Percentiles rank a stretch among this genome's conserved stretches.
phyloP scores from a whole-genome alignment of 2,797 vertebrate genomes.

The Clamator glandarius region DNA sequence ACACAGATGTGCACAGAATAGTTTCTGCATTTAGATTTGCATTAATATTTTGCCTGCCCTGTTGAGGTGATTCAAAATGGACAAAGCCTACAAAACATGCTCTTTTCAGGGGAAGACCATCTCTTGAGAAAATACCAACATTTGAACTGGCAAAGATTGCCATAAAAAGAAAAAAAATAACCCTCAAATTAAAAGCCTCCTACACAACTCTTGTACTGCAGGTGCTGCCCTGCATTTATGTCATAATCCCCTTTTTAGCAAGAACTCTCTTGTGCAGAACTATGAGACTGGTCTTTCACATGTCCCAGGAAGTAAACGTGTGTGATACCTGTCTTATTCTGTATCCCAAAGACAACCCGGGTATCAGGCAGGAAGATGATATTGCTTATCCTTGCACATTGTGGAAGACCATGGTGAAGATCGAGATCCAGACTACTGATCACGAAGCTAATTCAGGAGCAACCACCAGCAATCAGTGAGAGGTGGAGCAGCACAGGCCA shows the following conservation, averaged over 20 bases:
- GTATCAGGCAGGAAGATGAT: background rate
- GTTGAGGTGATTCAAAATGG: background rate
- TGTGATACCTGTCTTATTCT: fast-evolving
- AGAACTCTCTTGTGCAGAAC: background rate
- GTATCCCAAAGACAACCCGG: background rate
- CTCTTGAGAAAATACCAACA: background rate
- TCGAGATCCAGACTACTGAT: background rate
- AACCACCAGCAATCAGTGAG: background rate
- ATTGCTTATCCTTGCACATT: background rate
- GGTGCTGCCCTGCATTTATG: background rate
- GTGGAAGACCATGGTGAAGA: background rate
- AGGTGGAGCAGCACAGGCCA: fast-evolving
- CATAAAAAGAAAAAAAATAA: too few relatives aligned
- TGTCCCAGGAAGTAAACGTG: background rate
- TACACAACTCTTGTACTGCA: background rate
- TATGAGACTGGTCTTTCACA: background rate
- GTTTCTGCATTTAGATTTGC: background rate
- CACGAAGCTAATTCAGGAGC: background rate
- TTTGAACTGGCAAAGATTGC: background rate
- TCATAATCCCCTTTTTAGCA: background rate
- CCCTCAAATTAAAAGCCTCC: background rate
- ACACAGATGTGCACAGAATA: background rate
- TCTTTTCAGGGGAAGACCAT: background rate
- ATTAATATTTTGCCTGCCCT: background rate
- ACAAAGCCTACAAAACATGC: background rate